Evolutionary conservation across 1,140 invertebrate genomes (phyloP), one percentile per base, ranked within the genome.

Genomic region (Nasonia giraulti): DNA sequence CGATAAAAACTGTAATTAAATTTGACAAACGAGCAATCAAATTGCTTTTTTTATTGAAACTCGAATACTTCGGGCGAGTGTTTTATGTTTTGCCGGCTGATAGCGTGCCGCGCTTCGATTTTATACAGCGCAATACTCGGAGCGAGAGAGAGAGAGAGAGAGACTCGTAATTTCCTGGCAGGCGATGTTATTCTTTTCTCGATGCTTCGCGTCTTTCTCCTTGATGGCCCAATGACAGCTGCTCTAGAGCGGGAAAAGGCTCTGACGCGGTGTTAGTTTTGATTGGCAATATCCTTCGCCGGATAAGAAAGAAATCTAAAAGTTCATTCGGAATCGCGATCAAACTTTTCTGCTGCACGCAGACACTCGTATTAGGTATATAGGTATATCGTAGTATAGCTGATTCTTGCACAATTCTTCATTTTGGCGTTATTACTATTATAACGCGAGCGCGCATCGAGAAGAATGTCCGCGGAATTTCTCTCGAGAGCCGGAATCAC

Each of bases 101-200:
- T 83, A 80, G 80, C 85, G 80, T 86, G 85, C 71, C 68, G 23
- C 5, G 68, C 8, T 86, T 80, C 66, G 74, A 85, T 85, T 85
- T 82, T 82, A 2, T 62, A 82, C 69, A 76, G 44, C 50, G 47
- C 85, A 66, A 20, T 31, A 73, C 68, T 71, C 68, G 71, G 27
- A 62, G 55, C 37, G 5, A 37, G 23, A 27, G 23, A 27, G 23
- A 27, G 23, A 27, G 23, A 27, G 23, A 27, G 27, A 27, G 27
- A 37, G 75, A n/a, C 68, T 79, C 17, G 80, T 86, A 85, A 85
- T 85, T 82, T 85, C 68, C 80, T 82, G 80, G 73, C 80, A 82
- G 84, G 74, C 80, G 75, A 78, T 85, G 79, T 73, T 85, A 73
- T 78, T 79, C 68, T 86, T 80, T 82, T 79, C 69, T 80, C 81